phyloP scores from a whole-genome alignment of 92 coral and sea anemone species.

The Umimayanthus kanabou region DNA sequence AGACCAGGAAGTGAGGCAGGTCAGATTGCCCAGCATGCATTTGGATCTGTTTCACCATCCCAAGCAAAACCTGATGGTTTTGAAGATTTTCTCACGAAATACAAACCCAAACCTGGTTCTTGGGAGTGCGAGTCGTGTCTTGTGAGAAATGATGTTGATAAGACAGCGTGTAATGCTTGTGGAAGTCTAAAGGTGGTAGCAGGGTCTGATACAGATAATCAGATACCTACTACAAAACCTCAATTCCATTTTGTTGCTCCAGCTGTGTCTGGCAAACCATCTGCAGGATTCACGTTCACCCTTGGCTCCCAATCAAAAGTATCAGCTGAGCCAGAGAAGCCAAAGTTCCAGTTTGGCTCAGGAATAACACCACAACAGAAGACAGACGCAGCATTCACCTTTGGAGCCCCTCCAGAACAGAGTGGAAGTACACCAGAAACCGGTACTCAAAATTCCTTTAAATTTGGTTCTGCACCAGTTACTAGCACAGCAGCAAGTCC shows the following conservation, averaged over 20 bases:
- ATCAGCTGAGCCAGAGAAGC: not conserved
- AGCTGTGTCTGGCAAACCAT: not conserved
- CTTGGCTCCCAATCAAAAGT: slow-evolving; percentile 1
- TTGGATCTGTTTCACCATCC: slow-evolving; percentile 18
- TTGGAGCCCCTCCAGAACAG: not conserved
- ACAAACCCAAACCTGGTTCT: slow-evolving; percentile 56
- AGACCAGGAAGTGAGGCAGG: slow-evolving; percentile 45
- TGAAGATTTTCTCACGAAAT: slow-evolving; percentile 24
- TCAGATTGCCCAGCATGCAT: not conserved
- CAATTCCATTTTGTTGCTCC: slow-evolving; percentile 22
- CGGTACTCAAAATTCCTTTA: not conserved
- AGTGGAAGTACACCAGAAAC: not conserved
- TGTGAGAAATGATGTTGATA: slow-evolving; percentile 50
- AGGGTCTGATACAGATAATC: not conserved
- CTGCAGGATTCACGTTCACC: slow-evolving; percentile 16
- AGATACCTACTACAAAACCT: not conserved
- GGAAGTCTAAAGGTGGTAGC: slow-evolving; percentile 50
- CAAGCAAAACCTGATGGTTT: not conserved
- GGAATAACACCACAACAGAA: slow-evolving; percentile 12
- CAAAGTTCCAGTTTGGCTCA: slow-evolving; percentile 48
- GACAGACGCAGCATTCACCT: not conserved
- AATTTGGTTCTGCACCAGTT: not conserved
- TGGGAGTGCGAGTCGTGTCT: slow-evolving; percentile 72
- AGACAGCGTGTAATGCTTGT: slow-evolving; percentile 63
- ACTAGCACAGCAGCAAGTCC: not conserved